Conservation (phyloP, 2,797 vertebrate species). For the Apogon talboti region DNA sequence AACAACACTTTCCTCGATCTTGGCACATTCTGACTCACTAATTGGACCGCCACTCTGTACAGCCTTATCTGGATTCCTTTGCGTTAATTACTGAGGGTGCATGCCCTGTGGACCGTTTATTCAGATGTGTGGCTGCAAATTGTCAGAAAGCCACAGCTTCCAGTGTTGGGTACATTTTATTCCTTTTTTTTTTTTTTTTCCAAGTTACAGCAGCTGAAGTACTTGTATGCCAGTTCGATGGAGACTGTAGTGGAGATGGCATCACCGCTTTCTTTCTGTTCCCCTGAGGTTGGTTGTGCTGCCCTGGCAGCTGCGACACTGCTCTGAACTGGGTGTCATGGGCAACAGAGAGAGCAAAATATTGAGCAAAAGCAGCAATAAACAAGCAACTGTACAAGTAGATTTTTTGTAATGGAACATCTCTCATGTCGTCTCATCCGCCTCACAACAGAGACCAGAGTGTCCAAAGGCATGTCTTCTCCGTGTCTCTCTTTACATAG, state of each 20-base stretch:
- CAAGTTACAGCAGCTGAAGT: slow-evolving; percentile 7
- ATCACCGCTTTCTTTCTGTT: slow-evolving; percentile 13
- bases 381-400: background rate
- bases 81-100: slow-evolving; percentile 3
- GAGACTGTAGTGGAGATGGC: slow-evolving; percentile 25
- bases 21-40: background rate
- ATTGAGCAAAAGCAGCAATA: slow-evolving; percentile 2
- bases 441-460: background rate
- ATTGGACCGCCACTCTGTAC: background rate
- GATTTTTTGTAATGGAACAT: background rate
- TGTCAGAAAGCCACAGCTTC: slow-evolving; percentile 1
- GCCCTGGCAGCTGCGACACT: slow-evolving; percentile 19
- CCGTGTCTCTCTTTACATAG: slow-evolving; percentile 1
- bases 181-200: background rate
- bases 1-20: slow-evolving; percentile 8
- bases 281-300: slow-evolving; percentile 5
- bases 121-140: slow-evolving; percentile 5
- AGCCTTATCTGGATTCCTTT: slow-evolving; percentile 8
- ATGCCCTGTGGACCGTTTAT: slow-evolving; percentile 9
- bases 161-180: background rate
- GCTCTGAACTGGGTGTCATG: slow-evolving; percentile 22
- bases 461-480: background rate
- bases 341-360: slow-evolving; percentile 9
- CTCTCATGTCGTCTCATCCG: background rate
- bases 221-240: slow-evolving; percentile 3